Percentiles rank a stretch among this genome's conserved stretches.
phyloP scores from a whole-genome alignment of 1,140 invertebrate genomes.

The Microvelia longipes region DNA sequence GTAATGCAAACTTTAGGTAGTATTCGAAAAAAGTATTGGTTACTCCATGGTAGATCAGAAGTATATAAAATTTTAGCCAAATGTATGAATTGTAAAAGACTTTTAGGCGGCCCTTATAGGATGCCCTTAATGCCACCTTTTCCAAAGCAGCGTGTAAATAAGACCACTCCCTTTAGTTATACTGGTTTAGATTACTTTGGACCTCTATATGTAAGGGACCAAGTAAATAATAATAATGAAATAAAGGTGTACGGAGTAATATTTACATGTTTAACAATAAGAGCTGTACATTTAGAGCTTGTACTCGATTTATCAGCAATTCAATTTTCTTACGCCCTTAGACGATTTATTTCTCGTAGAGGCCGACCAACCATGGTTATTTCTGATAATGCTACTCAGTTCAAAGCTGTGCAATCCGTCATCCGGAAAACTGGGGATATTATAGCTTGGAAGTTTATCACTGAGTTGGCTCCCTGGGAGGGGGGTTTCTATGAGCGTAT shows the following conservation, averaged over 20 bases:
- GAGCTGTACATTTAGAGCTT: too few species aligned
- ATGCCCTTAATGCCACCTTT: background rate
- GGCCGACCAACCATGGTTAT: too few species aligned
- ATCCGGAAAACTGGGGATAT: too few species aligned
- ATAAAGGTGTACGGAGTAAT: background rate
- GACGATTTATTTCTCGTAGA: too few species aligned
- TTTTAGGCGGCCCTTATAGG: background rate
- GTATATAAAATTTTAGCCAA: background rate
- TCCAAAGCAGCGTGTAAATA: background rate
- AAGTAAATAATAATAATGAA: background rate
- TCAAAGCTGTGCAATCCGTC: too few species aligned
- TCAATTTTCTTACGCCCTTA: too few species aligned
- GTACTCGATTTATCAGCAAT: too few species aligned
- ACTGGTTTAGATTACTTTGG: background rate
- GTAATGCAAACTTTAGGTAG: background rate
- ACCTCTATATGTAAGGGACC: background rate
- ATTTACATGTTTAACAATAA: background rate
- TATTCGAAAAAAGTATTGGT: background rate
- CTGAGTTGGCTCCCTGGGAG: too few species aligned
- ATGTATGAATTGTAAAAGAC: background rate
- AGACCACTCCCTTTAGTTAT: background rate
- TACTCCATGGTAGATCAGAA: background rate
- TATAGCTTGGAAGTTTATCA: too few species aligned
- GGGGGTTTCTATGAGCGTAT: too few species aligned
- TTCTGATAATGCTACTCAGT: too few species aligned